Base-by-base conservation (phyloP, 2,113 vertebrate genomes). In the Arenaria interpres region DNA sequence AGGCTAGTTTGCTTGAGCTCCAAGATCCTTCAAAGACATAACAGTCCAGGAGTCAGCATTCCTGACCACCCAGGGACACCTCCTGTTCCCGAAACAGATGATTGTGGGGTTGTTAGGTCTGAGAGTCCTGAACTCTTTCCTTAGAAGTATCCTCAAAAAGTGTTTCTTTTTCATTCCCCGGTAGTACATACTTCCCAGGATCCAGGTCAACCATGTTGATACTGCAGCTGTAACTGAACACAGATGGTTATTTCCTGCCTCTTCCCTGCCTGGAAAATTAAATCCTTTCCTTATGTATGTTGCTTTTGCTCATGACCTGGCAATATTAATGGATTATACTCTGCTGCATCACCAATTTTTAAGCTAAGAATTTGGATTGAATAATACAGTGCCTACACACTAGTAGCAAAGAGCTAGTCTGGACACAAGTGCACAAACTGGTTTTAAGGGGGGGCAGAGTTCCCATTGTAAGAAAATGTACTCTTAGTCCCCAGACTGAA, bases 201-300 rank as follows among this genome's bases (percentile, higher is more conserved):
- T 66, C 72, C 66, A 85, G 66, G 69, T 81, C 56, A 85, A 76
- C 66, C 56, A 4, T 83, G 73, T 77, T 86, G 90, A 90, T 89
- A 32, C 32, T 85, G 50, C 85, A 95, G 92, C 92, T 94, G 77
- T 94, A 95, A 96, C 73, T 89, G 45, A 95, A 83, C 57, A 41
- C 97, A 97, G 91, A 95, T 95, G 95, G 86, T 89, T 28, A 48
- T 94, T 96, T 95, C 74, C 66, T 96, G 90, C 41, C 37, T 92
- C 85, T 80, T 94, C 80, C 50, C 92, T 78, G 90, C 72, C 85
- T 85, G 90, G 83, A 51, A 96, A 93, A 90, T 92, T 45, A 89
- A 94, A 92, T 86, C 56, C 48, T 88, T 95, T 95, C 92, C 90
- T 90, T 88, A 53, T 41, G 56, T n/a, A 32, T 78, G 27, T 69